phyloP scores from a whole-genome alignment of 2,888 invertebrate species.

The Lasioglossum marginatum region DNA sequence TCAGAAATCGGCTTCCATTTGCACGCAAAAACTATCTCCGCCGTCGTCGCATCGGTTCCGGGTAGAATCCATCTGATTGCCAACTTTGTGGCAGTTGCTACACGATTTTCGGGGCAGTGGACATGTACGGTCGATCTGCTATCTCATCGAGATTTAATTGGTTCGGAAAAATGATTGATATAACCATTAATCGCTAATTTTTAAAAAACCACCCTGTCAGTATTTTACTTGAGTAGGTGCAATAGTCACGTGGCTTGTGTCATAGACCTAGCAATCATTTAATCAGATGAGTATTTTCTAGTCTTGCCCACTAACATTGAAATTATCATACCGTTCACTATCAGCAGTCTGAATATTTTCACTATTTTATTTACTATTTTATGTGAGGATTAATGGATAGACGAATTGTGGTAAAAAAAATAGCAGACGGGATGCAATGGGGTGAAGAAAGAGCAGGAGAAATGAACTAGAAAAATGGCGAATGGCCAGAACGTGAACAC shows the following conservation, averaged over 20 bases:
- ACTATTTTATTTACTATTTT: too few species aligned
- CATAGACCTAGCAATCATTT: too few species aligned
- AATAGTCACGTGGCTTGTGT: background rate
- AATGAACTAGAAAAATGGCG: constrained; percentile 36
- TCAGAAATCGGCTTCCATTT: constrained; percentile 67
- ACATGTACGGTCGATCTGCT: background rate
- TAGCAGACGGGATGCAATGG: background rate
- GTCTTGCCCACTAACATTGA: background rate
- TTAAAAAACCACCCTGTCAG: background rate
- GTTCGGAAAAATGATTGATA: background rate
- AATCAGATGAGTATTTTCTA: background rate
- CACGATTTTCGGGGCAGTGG: background rate
- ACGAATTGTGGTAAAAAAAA: background rate
- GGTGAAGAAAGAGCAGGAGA: background rate
- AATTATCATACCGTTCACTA: background rate
- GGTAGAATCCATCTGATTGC: constrained; percentile 21
- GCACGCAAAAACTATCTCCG: constrained; percentile 50
- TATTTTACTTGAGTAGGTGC: background rate
- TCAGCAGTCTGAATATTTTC: background rate
- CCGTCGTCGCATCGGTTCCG: constrained; percentile 18
- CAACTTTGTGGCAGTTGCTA: background rate
- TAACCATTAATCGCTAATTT: background rate
- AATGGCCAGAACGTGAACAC: constrained; percentile 71
- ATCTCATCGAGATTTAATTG: background rate
- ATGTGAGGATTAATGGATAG: background rate